Percentiles rank a stretch among this genome's conserved stretches.
These are phyloP conservation scores for Papilio gigon DNA, from an alignment of 2,888 invertebrate genomes.

Conservation along the genomic window DNA sequence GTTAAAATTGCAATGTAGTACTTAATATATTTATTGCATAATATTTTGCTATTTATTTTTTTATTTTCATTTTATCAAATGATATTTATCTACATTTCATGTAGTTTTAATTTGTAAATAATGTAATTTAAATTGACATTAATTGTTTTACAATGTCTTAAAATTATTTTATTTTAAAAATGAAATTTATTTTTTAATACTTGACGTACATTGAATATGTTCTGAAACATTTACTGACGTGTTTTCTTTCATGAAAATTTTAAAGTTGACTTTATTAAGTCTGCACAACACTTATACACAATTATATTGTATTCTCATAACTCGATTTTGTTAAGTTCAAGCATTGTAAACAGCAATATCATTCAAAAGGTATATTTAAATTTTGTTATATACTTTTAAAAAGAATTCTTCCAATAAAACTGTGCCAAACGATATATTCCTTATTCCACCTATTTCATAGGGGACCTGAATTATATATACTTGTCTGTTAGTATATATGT, in stretches of 20 bases:
- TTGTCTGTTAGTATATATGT: background rate
- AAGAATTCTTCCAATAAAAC: slow-evolving; percentile 31
- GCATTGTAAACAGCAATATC: background rate
- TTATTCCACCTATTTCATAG: background rate
- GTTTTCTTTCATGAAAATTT: too few species aligned
- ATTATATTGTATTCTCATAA: too few species aligned
- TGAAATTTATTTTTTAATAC: background rate
- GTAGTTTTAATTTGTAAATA: too few species aligned
- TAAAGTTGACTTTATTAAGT: too few species aligned
- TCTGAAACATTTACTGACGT: background rate
- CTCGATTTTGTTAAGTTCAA: too few species aligned
- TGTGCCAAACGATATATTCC: slow-evolving; percentile 35
- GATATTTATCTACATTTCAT: background rate
- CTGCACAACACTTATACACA: too few species aligned
- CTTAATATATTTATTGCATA: slow-evolving; percentile 8
- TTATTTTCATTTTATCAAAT: background rate
- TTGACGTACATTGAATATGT: background rate
- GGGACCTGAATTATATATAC: background rate
- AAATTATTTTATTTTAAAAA: background rate
- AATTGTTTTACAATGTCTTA: background rate
- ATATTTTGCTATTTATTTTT: slow-evolving; percentile 1
- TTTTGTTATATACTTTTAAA: slow-evolving; percentile 4
- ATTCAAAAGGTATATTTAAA: background rate
- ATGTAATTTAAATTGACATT: background rate
- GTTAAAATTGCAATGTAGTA: slow-evolving; percentile 34